These are phyloP conservation scores for Botia kubotai DNA, from an alignment of 2,797 vertebrate genomes.

Conservation along the genomic window DNA sequence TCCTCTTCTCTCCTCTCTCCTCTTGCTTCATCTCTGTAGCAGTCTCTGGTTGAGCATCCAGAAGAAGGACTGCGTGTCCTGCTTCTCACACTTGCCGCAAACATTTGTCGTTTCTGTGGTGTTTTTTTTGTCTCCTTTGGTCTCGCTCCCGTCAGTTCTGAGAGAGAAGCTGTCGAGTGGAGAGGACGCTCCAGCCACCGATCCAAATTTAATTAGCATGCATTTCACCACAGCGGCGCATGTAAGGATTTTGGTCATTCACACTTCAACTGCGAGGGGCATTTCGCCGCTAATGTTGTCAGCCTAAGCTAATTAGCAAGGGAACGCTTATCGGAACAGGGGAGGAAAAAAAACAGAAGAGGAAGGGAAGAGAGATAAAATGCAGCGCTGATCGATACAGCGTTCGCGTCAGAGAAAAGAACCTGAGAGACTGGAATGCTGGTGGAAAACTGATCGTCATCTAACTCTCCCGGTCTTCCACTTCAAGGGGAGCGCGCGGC, in stretches of 20 bases:
- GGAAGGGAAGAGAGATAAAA: conserved; percentile 63
- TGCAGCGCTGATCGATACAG: conserved; percentile 74
- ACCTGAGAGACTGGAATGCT: conserved; percentile 66
- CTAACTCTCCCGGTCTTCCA: conserved; percentile 48
- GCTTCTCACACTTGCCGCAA: conserved; percentile 60
- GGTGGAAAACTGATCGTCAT: conserved; percentile 66
- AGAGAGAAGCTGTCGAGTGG: conserved; percentile 62
- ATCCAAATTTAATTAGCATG: conserved; percentile 70
- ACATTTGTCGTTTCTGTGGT: conserved; percentile 49
- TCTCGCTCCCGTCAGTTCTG: conserved; percentile 59
- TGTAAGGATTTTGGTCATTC: conserved; percentile 63
- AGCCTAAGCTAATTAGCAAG: conserved; percentile 62
- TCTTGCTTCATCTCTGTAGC: conserved; percentile 55
- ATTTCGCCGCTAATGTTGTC: conserved; percentile 58
- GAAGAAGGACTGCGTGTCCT: conserved; percentile 68
- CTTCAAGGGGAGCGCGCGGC: conserved; percentile 26
- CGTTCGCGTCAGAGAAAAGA: conserved; percentile 65
- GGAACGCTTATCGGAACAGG: conserved; percentile 56
- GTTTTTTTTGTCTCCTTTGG: conserved; percentile 33
- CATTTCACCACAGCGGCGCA: conserved; percentile 66
- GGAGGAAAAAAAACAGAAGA: conserved; percentile 56
- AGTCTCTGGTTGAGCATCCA: conserved; percentile 75
- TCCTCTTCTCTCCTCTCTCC: conserved; percentile 56
- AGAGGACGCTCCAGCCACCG: conserved; percentile 46
- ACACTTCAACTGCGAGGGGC: conserved; percentile 54